Conservation (phyloP, 2,113 vertebrate species). For the Neolamprologus toae region DNA sequence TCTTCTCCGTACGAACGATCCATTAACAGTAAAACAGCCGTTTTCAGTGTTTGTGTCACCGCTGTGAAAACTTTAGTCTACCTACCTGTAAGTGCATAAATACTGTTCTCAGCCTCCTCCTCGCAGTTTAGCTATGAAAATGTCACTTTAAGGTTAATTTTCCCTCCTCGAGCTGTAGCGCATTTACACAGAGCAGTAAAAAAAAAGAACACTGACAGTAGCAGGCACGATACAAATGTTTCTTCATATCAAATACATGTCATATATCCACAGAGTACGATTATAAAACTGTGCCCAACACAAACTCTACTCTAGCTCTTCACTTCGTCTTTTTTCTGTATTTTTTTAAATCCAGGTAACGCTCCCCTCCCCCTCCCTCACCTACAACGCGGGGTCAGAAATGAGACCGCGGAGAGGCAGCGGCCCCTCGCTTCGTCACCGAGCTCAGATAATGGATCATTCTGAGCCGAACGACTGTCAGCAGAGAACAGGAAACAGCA, state of each 20-base stretch:
- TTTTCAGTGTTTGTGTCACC: not conserved
- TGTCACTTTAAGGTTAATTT: slow-evolving; percentile 8
- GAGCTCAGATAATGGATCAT: not conserved
- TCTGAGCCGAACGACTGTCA: not conserved
- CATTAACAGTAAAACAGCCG: not conserved
- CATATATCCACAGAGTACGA: slow-evolving; percentile 70
- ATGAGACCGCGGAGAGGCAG: not conserved
- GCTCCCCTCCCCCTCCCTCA: not conserved
- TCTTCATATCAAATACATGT: slow-evolving; percentile 71
- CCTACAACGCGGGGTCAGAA: not conserved
- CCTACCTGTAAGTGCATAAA: not conserved
- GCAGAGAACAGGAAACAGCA: not conserved
- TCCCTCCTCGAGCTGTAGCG: slow-evolving; percentile 15
- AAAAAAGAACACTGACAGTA: slow-evolving; percentile 63
- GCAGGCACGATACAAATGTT: slow-evolving; percentile 71
- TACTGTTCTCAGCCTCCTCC: not conserved
- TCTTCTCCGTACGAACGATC: not conserved
- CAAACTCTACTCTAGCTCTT: slow-evolving; percentile 51
- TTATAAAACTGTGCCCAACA: slow-evolving; percentile 67
- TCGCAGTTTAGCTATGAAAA: not conserved
- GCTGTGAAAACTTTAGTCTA: not conserved
- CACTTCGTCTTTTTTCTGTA: not conserved
- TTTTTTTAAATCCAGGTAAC: not conserved
- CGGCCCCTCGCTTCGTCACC: not conserved
- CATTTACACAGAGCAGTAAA: slow-evolving; percentile 54